These are phyloP conservation scores for Porphyrio hochstetteri DNA, from an alignment of 2,113 vertebrate species.

Conservation along the genomic window DNA sequence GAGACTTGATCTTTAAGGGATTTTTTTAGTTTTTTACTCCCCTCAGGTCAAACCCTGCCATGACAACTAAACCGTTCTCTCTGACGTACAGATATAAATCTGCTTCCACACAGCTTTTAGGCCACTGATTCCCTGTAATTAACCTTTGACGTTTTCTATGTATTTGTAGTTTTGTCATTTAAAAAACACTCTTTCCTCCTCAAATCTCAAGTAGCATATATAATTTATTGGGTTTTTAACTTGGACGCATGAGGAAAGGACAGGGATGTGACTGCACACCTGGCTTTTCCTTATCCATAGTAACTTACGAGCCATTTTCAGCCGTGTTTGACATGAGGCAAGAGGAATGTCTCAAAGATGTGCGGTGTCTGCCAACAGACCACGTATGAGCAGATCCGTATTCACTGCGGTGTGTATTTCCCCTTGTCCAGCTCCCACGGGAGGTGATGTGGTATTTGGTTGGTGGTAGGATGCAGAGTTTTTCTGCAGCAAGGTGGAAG, in stretches of 20 bases:
- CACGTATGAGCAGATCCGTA: not conserved
- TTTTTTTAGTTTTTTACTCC: not conserved
- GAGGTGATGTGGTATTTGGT: not conserved
- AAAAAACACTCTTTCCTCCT: not conserved
- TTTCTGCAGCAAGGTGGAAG: not conserved
- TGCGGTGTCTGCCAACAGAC: not conserved
- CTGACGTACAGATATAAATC: not conserved
- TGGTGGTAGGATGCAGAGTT: not conserved
- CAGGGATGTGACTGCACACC: not conserved
- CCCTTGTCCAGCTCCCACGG: not conserved
- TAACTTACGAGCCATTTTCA: not conserved
- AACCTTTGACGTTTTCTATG: not conserved
- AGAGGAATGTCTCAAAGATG: not conserved
- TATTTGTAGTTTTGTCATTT: not conserved
- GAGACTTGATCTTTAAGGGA: not conserved
- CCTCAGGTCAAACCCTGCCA: not conserved
- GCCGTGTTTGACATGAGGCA: not conserved
- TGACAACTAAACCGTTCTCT: not conserved
- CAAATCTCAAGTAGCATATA: not conserved
- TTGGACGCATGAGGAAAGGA: not conserved
- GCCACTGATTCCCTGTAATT: not conserved
- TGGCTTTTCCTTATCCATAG: not conserved
- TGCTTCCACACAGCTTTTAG: slow-evolving; percentile 1
- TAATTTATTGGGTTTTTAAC: not conserved
- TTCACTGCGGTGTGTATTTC: not conserved